phyloP scores from a whole-genome alignment of 2,797 vertebrate species.

The Sphenodon punctatus region DNA sequence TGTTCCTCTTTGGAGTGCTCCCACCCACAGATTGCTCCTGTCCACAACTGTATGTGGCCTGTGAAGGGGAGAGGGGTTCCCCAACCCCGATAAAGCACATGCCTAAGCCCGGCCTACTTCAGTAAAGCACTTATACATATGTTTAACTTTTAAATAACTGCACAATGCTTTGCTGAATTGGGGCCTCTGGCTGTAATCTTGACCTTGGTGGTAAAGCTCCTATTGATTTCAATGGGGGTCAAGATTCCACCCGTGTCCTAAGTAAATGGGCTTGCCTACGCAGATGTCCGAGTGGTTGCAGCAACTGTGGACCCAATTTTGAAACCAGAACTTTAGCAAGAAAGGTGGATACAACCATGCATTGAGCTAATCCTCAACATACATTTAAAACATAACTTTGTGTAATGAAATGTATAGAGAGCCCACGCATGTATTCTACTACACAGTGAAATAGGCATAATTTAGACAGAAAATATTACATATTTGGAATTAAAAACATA shows the following conservation, averaged over 20 bases:
- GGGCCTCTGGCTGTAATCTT: background rate
- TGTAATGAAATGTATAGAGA: conserved; percentile 11
- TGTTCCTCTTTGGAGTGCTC: too few species aligned
- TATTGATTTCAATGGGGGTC: too few species aligned
- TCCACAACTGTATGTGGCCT: too few species aligned
- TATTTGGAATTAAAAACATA: conserved; percentile 22
- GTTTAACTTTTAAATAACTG: too few species aligned
- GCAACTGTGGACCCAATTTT: background rate
- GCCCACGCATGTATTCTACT: background rate
- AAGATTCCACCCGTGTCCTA: too few species aligned
- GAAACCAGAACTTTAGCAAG: background rate
- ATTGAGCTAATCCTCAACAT: background rate
- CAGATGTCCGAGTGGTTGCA: background rate
- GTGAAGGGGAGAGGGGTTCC: too few species aligned
- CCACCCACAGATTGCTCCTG: too few species aligned
- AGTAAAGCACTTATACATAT: background rate
- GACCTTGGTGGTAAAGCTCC: too few species aligned
- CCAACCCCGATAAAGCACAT: too few species aligned
- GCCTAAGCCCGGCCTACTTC: background rate
- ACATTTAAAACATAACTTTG: background rate
- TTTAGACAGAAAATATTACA: conserved; percentile 1
- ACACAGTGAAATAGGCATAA: background rate
- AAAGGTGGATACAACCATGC: background rate
- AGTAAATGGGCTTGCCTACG: too few species aligned
- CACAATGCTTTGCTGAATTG: background rate